Percentiles rank a stretch among this genome's conserved stretches.
phyloP scores from a whole-genome alignment of 2,888 invertebrate species.

The Tolmerus cingulatus region DNA sequence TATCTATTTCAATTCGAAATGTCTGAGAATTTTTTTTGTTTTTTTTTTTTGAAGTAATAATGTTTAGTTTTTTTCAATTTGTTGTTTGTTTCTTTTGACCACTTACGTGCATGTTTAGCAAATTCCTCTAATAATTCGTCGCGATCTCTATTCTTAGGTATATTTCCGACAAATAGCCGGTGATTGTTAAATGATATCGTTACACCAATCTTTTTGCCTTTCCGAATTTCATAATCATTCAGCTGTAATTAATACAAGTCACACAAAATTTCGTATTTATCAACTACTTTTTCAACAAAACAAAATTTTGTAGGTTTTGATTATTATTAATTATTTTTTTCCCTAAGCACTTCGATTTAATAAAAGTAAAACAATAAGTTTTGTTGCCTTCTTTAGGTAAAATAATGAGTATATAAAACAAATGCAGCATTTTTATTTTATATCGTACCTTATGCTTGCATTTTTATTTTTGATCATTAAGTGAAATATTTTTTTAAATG shows the following conservation, averaged over 20 bases:
- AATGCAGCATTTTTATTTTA: neutral
- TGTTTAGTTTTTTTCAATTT: slow-evolving; percentile 49
- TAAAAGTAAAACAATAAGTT: slow-evolving; percentile 27
- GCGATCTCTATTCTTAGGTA: slow-evolving; percentile 99
- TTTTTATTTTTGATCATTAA: slow-evolving; percentile 26
- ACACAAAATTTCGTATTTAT: slow-evolving; percentile 56
- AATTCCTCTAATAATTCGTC: slow-evolving; percentile 99
- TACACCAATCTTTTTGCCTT: slow-evolving; percentile 99
- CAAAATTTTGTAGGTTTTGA: slow-evolving; percentile 24
- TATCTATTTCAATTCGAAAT: neutral
- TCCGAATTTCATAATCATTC: slow-evolving; percentile 99
- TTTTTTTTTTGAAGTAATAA: slow-evolving; percentile 10
- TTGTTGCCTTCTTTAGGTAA: slow-evolving; percentile 10
- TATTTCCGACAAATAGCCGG: slow-evolving; percentile 99
- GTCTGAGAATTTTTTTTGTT: neutral
- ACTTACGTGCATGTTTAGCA: slow-evolving; percentile 99
- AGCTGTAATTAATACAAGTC: slow-evolving; percentile 90
- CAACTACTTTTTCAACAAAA: slow-evolving; percentile 49
- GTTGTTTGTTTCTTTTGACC: slow-evolving; percentile 53
- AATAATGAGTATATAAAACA: slow-evolving; percentile 27
- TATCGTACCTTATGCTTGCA: neutral
- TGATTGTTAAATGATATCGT: slow-evolving; percentile 99
- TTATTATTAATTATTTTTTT: slow-evolving; percentile 7
- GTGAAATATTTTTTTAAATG: neutral
- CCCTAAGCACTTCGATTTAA: slow-evolving; percentile 25